Evolutionary conservation across 2,113 vertebrate species (phyloP).

Genomic region (Colinus virginianus): DNA sequence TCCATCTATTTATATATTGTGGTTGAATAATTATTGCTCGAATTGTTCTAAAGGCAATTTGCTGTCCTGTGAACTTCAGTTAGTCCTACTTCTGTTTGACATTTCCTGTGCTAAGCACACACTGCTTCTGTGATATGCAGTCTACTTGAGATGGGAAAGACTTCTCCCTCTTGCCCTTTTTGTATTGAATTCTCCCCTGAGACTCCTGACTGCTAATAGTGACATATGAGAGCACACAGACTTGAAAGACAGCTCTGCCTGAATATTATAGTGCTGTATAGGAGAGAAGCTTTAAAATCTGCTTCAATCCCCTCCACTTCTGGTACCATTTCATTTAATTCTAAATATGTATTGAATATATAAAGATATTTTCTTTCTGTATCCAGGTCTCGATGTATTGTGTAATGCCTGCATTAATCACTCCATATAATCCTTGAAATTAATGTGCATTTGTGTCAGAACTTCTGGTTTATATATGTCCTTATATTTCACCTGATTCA

Average conservation of each 20-base stretch:
- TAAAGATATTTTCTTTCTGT: not conserved
- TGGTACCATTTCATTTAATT: not conserved
- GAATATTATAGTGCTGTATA: not conserved
- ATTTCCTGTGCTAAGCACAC: not conserved
- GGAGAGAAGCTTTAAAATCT: not conserved
- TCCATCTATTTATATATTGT: not conserved
- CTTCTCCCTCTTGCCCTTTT: not conserved
- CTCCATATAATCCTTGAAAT: not conserved
- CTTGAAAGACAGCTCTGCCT: not conserved
- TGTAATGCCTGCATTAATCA: not conserved
- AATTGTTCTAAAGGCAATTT: not conserved
- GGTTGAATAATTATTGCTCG: fast-evolving
- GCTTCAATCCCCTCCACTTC: fast-evolving
- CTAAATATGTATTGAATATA: not conserved
- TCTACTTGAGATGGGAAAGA: not conserved
- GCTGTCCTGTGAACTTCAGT: not conserved
- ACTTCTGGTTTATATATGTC: not conserved
- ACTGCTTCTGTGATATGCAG: not conserved
- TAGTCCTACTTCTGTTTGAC: not conserved
- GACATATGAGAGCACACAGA: not conserved
- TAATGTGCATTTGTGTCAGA: not conserved
- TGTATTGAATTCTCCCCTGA: not conserved
- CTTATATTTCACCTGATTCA: not conserved
- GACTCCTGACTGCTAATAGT: not conserved
- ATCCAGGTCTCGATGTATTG: not conserved